phyloP scores from a whole-genome alignment of 2,888 invertebrate species.

The Chrysotoxum bicinctum region DNA sequence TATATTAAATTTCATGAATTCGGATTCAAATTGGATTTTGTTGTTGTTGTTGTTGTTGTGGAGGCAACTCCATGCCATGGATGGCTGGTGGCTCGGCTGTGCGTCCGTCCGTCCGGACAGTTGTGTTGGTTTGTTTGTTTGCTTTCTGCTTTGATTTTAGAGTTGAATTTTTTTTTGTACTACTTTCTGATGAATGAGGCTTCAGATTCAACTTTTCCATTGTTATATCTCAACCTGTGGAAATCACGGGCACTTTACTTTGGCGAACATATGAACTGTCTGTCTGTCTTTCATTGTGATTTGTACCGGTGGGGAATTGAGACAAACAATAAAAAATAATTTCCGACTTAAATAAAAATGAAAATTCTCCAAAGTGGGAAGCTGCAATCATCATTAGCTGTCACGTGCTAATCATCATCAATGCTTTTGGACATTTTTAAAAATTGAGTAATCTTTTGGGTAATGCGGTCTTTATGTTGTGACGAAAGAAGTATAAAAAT shows the following conservation, averaged over 20 bases:
- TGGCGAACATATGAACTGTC: not conserved
- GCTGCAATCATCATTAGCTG: not conserved
- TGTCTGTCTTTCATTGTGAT: not conserved
- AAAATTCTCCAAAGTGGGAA: slow-evolving; percentile 26
- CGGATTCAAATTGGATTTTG: slow-evolving; percentile 13
- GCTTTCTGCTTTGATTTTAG: not conserved
- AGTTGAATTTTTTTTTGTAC: not conserved
- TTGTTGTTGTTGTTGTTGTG: not conserved
- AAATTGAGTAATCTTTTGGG: not conserved
- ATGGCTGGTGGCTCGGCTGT: not conserved
- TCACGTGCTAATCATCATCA: slow-evolving; percentile 36
- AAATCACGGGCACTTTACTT: slow-evolving; percentile 34
- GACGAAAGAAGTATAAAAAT: not conserved
- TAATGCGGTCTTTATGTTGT: not conserved
- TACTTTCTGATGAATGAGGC: not conserved
- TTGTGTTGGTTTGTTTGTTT: not conserved
- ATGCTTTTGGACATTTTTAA: not conserved
- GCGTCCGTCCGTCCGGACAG: not conserved
- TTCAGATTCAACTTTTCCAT: slow-evolving; percentile 22
- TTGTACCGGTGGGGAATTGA: slow-evolving; percentile 4
- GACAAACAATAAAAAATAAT: not conserved
- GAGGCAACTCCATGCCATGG: not conserved
- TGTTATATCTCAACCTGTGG: slow-evolving; percentile 11
- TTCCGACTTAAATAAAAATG: not conserved
- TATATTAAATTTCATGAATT: slow-evolving; percentile 65